These are phyloP conservation scores for Penaeus vannamei DNA, from an alignment of 1,140 invertebrate genomes.

Conservation along the genomic window DNA sequence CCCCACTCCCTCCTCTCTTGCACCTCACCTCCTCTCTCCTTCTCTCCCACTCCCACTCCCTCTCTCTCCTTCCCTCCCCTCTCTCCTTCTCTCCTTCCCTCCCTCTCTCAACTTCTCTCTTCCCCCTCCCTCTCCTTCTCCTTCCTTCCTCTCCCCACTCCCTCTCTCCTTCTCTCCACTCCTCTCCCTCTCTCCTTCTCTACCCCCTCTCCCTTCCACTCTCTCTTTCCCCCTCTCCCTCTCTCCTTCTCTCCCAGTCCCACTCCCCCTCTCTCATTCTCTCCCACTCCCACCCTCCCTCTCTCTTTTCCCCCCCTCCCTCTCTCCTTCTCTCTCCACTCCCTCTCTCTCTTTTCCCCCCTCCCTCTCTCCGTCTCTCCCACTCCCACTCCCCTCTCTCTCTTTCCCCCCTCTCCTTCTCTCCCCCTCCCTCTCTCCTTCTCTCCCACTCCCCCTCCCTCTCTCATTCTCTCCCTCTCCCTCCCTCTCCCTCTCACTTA, in stretches of 20 bases:
- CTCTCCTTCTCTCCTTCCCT: too few relatives aligned
- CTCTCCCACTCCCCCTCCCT: neutral
- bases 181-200: neutral
- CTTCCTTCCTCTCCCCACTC: neutral
- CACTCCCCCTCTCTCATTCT: neutral
- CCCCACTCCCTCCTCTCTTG: too few relatives aligned
- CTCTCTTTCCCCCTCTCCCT: neutral
- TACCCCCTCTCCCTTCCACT: neutral
- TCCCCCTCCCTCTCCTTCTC: neutral
- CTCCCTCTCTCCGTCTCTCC: too few relatives aligned
- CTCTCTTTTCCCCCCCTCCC: neutral
- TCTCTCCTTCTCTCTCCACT: neutral
- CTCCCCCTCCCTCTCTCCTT: neutral
- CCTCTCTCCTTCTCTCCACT: neutral
- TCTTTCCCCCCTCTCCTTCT: neutral
- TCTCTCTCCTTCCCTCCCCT: too few relatives aligned
- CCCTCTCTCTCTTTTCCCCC: neutral
- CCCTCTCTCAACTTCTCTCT: neutral
- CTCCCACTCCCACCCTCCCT: neutral
- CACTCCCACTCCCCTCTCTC: too few relatives aligned
- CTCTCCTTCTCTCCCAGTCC: conserved; percentile 5
- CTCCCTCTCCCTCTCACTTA: conserved; percentile 25
- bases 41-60: too few relatives aligned
- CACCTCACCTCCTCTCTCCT: too few relatives aligned
- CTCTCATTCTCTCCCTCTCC: neutral